A percentile compares a stretch with the other conserved stretches of the same genome.
phyloP scores from a whole-genome alignment of 2,113 vertebrate species.

The Paramormyrops kingsleyae region DNA sequence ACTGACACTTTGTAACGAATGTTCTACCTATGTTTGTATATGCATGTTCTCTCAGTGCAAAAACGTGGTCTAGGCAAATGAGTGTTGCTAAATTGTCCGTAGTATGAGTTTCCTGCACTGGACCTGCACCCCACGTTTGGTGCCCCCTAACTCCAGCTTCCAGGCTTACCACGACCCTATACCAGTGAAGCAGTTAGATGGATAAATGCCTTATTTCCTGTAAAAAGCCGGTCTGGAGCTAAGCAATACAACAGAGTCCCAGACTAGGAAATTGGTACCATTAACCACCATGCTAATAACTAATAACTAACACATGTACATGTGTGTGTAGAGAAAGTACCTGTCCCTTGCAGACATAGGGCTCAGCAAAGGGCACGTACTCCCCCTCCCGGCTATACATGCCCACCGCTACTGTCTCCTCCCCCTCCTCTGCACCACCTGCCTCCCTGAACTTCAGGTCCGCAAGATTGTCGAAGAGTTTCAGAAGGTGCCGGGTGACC shows the following conservation, averaged over 20 bases:
- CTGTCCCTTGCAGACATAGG: conserved; percentile 57
- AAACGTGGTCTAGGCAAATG: not conserved
- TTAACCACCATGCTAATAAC: not conserved
- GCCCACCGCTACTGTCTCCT: conserved; percentile 43
- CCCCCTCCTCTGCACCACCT: conserved; percentile 28
- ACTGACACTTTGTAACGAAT: not conserved
- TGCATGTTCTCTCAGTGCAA: not conserved
- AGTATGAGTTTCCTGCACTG: not conserved
- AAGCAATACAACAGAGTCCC: not conserved
- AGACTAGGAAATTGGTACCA: not conserved
- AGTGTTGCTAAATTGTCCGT: not conserved
- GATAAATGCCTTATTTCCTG: not conserved
- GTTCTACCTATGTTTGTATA: not conserved
- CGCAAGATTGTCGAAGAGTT: conserved; percentile 64
- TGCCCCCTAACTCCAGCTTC: not conserved
- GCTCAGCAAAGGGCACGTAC: conserved; percentile 56
- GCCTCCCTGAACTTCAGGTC: conserved; percentile 62
- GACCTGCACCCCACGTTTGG: not conserved
- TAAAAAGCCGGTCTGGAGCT: not conserved
- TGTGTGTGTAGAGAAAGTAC: conserved; percentile 30
- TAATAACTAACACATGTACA: not conserved
- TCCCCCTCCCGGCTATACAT: conserved; percentile 67
- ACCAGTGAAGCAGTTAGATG: not conserved
- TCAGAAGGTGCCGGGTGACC: conserved; percentile 65
- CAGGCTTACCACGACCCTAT: not conserved